Base-by-base conservation (phyloP, 2,888 invertebrate species). In the Oxytorus armatus region DNA sequence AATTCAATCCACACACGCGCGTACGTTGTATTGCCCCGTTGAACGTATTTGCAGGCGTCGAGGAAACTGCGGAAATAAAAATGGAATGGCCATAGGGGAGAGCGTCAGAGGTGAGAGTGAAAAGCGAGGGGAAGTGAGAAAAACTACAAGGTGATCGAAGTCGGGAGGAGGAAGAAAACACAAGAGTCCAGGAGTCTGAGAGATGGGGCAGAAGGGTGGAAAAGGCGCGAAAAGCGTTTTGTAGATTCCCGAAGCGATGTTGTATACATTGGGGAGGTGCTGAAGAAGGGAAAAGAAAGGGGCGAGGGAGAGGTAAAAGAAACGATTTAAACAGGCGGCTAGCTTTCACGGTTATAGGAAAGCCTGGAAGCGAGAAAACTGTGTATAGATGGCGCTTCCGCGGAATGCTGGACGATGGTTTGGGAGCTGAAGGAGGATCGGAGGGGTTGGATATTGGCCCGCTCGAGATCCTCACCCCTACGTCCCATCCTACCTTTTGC, bases 361-460 rank as follows among this genome's bases (percentile, higher is more conserved):
- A 5, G 23, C 10, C 0, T 14, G 42, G 39, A 66, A 49, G 3
- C n/a, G 66, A 1, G 79, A 81, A 69, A 66, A 69, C 51, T 68
- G n/a, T 39, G 65, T 33, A 55, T 75, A 77, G 78, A 83, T 73
- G 59, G 69, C 69, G 63, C 57, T n/a, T n/a, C n/a, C 42, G 66
- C 55, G 72, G 39, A 11, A 44, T 21, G 10, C 21, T 18, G 68
- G 33, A 33, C 21, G 47, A 55, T 57, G 21, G 8, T 14, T 25
- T 18, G 65, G 47, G 47, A 25, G 61, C 36, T 36, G 36, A 51
- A 42, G 55, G 47, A 49, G 55, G 57, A 33, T 23, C 73, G 63
- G 63, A 59, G 33, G 49, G 72, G 79, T 49, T 79, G 76, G 82
- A 85, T 87, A 87, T 88, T 86, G 85, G 83, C 84, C 84, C 82